Conservation (phyloP, 1,140 invertebrate genomes). For the Trichonephila clavipes region DNA sequence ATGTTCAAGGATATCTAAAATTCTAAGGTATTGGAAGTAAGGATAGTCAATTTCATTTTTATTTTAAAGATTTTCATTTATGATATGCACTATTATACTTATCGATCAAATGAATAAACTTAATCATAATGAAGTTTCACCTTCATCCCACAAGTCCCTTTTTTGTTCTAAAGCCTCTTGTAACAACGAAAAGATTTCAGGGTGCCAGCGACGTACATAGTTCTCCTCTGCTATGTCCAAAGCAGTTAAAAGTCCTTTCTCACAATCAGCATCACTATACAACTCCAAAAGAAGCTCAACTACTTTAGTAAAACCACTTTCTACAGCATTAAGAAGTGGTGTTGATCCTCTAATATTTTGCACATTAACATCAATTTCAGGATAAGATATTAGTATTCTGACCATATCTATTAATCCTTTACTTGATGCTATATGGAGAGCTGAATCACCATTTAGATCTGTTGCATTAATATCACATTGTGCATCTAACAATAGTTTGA, state of each 20-base stretch:
- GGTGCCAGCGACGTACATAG: slow-evolving; percentile 55
- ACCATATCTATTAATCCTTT: slow-evolving; percentile 79
- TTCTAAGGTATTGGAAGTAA: too few relatives aligned
- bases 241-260: slow-evolving; percentile 51
- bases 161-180: slow-evolving; percentile 70
- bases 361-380: slow-evolving; percentile 77
- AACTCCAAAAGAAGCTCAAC: slow-evolving; percentile 77
- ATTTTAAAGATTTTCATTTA: too few relatives aligned
- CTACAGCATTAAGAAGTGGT: slow-evolving; percentile 78
- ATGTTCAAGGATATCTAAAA: too few relatives aligned
- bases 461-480: slow-evolving; percentile 77
- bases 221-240: slow-evolving; percentile 62
- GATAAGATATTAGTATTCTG: slow-evolving; percentile 77
- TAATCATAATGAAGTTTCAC: slow-evolving; percentile 64
- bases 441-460: slow-evolving; percentile 79
- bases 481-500: slow-evolving; percentile 66
- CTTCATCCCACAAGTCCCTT: slow-evolving; percentile 72
- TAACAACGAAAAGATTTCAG: slow-evolving; percentile 61
- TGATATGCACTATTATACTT: too few relatives aligned
- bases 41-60: too few relatives aligned
- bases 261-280: slow-evolving; percentile 49
- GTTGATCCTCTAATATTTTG: slow-evolving; percentile 78
- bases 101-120: background rate
- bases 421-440: slow-evolving; percentile 79
- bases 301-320: slow-evolving; percentile 77